Evolutionary conservation across 2,888 invertebrate genomes (phyloP).

Genomic region (Myathropa florea): DNA sequence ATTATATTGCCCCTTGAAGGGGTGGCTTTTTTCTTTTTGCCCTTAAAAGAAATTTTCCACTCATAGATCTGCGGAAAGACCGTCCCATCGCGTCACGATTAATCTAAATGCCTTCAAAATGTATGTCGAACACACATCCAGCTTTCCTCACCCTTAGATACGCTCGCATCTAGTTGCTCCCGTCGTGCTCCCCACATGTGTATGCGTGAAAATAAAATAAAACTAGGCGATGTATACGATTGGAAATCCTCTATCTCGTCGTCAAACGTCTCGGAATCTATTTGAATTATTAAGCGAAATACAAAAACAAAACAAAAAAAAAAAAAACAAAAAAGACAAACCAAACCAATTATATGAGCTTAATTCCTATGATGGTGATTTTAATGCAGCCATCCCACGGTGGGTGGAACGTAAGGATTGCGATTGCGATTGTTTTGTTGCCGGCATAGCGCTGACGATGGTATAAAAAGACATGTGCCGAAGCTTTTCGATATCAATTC

Average conservation of each 20-base stretch:
- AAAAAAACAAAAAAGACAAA: slow-evolving; percentile 12
- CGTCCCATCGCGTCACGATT: slow-evolving; percentile 12
- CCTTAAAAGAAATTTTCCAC: not conserved
- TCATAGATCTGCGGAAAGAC: not conserved
- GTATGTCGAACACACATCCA: not conserved
- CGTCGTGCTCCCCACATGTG: not conserved
- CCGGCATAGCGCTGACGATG: slow-evolving; percentile 43
- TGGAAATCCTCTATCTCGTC: slow-evolving; percentile 20
- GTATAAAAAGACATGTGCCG: slow-evolving; percentile 73
- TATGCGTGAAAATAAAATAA: not conserved
- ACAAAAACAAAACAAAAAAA: not conserved
- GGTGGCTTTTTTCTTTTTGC: not conserved
- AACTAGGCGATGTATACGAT: slow-evolving; percentile 9
- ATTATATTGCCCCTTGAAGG: not conserved
- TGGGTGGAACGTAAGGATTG: slow-evolving; percentile 42
- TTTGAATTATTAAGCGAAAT: slow-evolving; percentile 52
- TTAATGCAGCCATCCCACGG: slow-evolving; percentile 50
- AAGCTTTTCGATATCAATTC: slow-evolving; percentile 72
- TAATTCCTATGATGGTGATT: slow-evolving; percentile 65
- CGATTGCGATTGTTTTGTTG: slow-evolving; percentile 46
- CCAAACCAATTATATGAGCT: slow-evolving; percentile 48
- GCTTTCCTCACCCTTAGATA: slow-evolving; percentile 13
- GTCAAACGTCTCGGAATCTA: slow-evolving; percentile 42
- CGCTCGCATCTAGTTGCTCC: not conserved
- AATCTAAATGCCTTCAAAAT: slow-evolving; percentile 33